Conservation (phyloP, 2,113 vertebrate species). For the Cricetomys ansorgei region DNA sequence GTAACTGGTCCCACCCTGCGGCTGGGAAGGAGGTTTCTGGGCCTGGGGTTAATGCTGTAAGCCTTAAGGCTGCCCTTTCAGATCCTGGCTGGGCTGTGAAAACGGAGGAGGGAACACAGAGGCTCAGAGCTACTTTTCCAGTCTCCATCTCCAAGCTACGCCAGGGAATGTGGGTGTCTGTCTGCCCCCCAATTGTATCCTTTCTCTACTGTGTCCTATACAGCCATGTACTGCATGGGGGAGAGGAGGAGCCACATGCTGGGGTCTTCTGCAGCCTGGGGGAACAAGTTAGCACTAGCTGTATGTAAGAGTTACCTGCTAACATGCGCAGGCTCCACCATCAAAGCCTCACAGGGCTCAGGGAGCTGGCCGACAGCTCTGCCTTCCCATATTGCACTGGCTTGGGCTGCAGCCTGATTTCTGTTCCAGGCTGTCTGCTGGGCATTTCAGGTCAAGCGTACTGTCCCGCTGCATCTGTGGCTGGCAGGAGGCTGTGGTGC, state of each 20-base stretch:
- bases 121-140: background rate
- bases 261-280: background rate
- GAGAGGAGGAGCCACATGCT: accelerated
- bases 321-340: background rate
- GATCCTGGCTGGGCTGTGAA: background rate
- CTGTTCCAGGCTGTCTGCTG: background rate
- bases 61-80: background rate
- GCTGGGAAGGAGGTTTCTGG: background rate
- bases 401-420: background rate
- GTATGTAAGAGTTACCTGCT: background rate
- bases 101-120: background rate
- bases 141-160: background rate
- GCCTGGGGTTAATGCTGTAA: background rate
- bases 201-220: background rate
- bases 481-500: background rate
- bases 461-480: background rate
- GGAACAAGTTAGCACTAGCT: background rate
- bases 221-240: background rate
- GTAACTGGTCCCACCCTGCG: background rate
- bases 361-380: background rate
- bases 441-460: background rate
- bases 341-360: background rate
- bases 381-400: background rate
- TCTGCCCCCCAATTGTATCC: background rate
- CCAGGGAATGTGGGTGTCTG: background rate